Evolutionary conservation across 2,888 invertebrate species (phyloP).

Genomic region (Aporophyla lueneburgensis): DNA sequence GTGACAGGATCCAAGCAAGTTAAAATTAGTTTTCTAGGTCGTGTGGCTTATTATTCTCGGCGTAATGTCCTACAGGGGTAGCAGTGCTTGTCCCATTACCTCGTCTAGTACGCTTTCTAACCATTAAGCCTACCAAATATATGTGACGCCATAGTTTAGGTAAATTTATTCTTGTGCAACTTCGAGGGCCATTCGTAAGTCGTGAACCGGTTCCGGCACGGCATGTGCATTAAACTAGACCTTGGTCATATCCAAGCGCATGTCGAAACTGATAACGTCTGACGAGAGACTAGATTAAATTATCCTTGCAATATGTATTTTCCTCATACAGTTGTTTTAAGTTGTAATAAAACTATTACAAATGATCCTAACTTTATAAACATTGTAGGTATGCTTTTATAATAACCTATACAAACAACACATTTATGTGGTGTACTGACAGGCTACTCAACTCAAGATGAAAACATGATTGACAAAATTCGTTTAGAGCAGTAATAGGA

Average conservation of each 20-base stretch:
- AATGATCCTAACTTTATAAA: not conserved
- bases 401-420: not conserved
- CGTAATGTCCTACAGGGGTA: not conserved
- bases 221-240: slow-evolving; percentile 45
- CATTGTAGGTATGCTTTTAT: too few relatives aligned
- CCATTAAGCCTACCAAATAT: slow-evolving; percentile 13
- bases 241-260: slow-evolving; percentile 33
- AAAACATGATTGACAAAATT: slow-evolving; percentile 2
- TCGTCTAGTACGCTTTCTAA: slow-evolving; percentile 5
- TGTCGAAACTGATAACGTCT: slow-evolving; percentile 24
- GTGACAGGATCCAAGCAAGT: not conserved
- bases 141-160: slow-evolving; percentile 24
- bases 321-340: not conserved
- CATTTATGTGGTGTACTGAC: not conserved
- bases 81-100: not conserved
- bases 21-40: not conserved
- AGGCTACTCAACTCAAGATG: not conserved
- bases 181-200: slow-evolving; percentile 20
- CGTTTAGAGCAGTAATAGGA: not conserved
- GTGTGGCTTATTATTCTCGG: not conserved
- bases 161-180: slow-evolving; percentile 40
- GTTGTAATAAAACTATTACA: not conserved
- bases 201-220: slow-evolving; percentile 29
- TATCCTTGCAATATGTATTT: slow-evolving; percentile 7
- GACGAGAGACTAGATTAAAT: slow-evolving; percentile 1